Conservation (phyloP, 1,140 invertebrate species). For the silkworm (Bombyx mori) region DNA sequence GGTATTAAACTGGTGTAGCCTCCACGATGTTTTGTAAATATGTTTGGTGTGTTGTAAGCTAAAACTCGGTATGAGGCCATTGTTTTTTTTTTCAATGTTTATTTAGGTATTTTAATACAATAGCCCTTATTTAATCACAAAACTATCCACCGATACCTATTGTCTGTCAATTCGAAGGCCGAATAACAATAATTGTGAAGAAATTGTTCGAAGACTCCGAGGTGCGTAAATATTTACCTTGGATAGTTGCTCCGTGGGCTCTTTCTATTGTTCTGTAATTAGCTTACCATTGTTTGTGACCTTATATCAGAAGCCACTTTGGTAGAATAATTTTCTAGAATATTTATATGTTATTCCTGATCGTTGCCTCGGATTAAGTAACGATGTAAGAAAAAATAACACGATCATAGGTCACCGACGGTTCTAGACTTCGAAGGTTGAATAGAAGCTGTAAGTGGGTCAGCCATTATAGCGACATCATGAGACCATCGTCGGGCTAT, state of each 20-base stretch:
- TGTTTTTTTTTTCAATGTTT: background rate
- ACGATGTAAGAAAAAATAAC: too few species aligned
- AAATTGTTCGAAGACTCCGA: constrained; percentile 11
- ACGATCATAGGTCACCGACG: too few species aligned
- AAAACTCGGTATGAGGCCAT: background rate
- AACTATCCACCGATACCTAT: constrained; percentile 5
- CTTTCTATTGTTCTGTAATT: constrained; percentile 2
- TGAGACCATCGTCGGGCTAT: constrained; percentile 33
- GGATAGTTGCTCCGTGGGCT: constrained; percentile 4
- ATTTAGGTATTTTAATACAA: constrained; percentile 10
- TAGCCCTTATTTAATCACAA: too few species aligned
- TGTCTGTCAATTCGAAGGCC: constrained; percentile 19
- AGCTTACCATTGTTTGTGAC: constrained; percentile 2
- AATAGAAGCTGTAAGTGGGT: constrained; percentile 23
- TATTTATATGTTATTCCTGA: too few species aligned
- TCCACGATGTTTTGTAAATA: constrained; percentile 7
- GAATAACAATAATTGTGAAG: constrained; percentile 8
- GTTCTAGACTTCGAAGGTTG: too few species aligned
- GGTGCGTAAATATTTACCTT: constrained; percentile 3
- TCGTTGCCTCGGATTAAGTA: too few species aligned
- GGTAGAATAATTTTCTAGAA: too few species aligned
- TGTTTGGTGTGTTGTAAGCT: constrained; percentile 1
- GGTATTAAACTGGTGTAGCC: constrained; percentile 13
- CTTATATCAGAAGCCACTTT: too few species aligned
- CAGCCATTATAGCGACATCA: constrained; percentile 37